Evolutionary conservation across 1,140 invertebrate species (phyloP).

Genomic region (Dendrolimus kikuchii): DNA sequence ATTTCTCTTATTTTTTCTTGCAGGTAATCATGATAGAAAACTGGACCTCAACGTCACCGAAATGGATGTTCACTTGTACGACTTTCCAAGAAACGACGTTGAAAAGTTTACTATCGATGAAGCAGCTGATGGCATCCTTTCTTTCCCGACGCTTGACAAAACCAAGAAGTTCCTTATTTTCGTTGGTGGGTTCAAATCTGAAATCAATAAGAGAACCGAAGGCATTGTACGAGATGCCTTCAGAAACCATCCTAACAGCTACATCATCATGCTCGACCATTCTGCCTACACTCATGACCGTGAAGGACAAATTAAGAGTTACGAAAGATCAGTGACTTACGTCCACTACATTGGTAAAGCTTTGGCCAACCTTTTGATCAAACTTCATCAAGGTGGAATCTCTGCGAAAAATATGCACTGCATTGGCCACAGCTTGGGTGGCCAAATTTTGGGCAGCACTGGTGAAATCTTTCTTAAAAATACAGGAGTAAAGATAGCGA

Average conservation of each 20-base stretch:
- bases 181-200: conserved; percentile 55
- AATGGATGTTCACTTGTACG: conserved; percentile 53
- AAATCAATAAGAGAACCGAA: conserved; percentile 49
- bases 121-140: conserved; percentile 40
- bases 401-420: conserved; percentile 16
- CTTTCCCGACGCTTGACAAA: conserved; percentile 38
- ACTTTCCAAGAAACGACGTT: conserved; percentile 37
- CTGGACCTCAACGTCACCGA: conserved; percentile 46
- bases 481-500: conserved; percentile 22
- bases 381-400: conserved; percentile 8
- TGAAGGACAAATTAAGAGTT: conserved; percentile 44
- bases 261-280: conserved; percentile 59
- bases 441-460: conserved; percentile 20
- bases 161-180: conserved; percentile 51
- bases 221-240: conserved; percentile 42
- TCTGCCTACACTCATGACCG: conserved; percentile 54
- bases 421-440: conserved; percentile 21
- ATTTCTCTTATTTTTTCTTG: conserved; percentile 8
- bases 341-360: conserved; percentile 17
- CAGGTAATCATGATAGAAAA: conserved; percentile 46
- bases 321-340: conserved; percentile 52
- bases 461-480: conserved; percentile 8
- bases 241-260: conserved; percentile 42
- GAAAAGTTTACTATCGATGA: conserved; percentile 37
- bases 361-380: conserved; percentile 15